These are phyloP conservation scores for Urocynchramus pylzowi DNA, from an alignment of 2,113 vertebrate species.

Conservation along the genomic window DNA sequence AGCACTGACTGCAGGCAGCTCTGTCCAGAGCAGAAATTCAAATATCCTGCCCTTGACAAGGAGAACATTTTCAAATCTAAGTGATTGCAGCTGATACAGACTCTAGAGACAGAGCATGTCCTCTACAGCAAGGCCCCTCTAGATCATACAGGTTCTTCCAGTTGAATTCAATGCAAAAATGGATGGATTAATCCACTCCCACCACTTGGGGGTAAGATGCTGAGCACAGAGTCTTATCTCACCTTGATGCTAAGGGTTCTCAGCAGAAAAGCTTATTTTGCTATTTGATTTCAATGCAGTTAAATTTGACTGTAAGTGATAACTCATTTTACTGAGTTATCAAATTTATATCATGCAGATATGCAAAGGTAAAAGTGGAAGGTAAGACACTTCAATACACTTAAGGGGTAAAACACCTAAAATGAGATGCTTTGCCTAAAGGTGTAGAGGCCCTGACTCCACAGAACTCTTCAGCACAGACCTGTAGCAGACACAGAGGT, in stretches of 20 bases:
- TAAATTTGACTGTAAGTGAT: background rate
- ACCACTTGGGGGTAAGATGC: background rate
- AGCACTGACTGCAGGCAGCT: background rate
- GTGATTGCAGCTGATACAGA: background rate
- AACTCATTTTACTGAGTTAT: background rate
- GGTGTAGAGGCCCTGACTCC: background rate
- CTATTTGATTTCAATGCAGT: background rate
- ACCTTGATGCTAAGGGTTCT: background rate
- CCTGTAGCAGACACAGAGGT: background rate
- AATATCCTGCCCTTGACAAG: background rate
- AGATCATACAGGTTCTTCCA: background rate
- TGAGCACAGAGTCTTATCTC: background rate
- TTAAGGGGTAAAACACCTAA: background rate
- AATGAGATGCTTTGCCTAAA: background rate
- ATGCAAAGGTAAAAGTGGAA: background rate
- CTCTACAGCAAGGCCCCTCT: background rate
- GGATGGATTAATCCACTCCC: background rate
- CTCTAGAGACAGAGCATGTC: background rate
- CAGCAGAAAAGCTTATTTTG: background rate
- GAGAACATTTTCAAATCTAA: background rate
- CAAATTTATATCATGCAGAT: fast-evolving
- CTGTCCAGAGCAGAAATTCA: background rate
- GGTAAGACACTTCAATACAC: background rate
- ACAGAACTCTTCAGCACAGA: background rate
- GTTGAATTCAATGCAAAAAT: background rate